These are phyloP conservation scores for Microchrysa polita DNA, from an alignment of 2,888 invertebrate species.

Conservation along the genomic window DNA sequence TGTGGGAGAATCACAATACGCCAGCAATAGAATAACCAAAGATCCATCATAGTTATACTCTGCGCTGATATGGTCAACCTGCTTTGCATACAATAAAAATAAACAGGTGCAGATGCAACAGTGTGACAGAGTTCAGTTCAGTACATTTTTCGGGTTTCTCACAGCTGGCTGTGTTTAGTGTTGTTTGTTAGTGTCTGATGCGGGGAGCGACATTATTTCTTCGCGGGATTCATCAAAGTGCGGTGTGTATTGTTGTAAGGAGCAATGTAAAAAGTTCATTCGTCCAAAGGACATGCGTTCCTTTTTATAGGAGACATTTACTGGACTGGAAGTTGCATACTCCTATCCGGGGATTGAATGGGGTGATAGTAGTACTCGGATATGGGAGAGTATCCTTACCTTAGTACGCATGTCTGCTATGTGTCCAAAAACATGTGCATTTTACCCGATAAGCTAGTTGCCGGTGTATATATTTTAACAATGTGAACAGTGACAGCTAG, in stretches of 20 bases:
- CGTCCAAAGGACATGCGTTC: neutral
- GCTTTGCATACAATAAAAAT: no score
- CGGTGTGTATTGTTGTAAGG: neutral
- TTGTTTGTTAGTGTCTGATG: neutral
- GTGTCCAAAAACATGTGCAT: slow-evolving; percentile 27
- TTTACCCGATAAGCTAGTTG: slow-evolving; percentile 14
- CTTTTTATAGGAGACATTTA: neutral
- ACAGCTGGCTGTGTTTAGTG: neutral
- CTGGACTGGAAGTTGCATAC: neutral
- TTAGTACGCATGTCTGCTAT: slow-evolving; percentile 19
- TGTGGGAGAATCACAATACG: slow-evolving; percentile 6
- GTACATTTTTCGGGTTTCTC: neutral
- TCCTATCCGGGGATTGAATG: neutral
- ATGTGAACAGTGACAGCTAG: no score
- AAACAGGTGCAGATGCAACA: no score
- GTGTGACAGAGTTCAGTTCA: neutral
- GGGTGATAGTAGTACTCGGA: neutral
- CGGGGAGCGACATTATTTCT: neutral
- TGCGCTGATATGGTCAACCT: no score
- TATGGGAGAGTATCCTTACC: slow-evolving; percentile 11
- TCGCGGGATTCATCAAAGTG: neutral
- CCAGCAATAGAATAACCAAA: no score
- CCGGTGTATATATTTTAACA: neutral
- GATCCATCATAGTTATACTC: no score
- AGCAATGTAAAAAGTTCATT: neutral